Evolutionary conservation across 2,113 vertebrate species (phyloP).

Genomic region (Equus przewalskii): DNA sequence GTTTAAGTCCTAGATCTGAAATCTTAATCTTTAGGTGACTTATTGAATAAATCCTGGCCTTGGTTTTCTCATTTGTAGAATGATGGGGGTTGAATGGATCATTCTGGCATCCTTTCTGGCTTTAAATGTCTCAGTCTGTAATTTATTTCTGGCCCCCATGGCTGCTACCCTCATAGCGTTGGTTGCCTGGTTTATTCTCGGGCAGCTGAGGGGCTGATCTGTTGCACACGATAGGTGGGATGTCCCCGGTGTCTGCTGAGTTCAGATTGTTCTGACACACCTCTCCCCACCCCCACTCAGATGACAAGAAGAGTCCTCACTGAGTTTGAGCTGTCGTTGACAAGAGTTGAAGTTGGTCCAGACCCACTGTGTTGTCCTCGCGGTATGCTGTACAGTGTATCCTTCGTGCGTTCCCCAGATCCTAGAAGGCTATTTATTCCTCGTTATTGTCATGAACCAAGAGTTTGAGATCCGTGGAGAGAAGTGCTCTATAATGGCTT

Average conservation of each 20-base stretch:
- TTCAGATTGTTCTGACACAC: neutral
- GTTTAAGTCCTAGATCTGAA: neutral
- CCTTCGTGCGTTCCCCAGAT: neutral
- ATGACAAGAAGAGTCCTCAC: neutral
- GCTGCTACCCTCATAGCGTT: rapidly evolving
- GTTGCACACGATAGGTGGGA: neutral
- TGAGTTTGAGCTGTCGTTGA: neutral
- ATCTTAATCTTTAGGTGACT: neutral
- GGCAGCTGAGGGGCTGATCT: neutral
- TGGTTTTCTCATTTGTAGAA: neutral
- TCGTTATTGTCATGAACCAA: neutral
- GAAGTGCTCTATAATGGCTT: neutral
- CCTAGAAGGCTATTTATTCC: constrained; percentile 5
- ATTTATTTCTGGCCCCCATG: neutral
- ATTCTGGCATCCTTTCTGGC: neutral
- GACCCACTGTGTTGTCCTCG: rapidly evolving
- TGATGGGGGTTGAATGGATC: neutral
- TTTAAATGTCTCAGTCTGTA: neutral
- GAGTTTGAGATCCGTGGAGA: neutral
- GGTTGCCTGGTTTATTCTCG: neutral
- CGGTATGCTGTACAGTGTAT: neutral
- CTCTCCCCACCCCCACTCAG: rapidly evolving
- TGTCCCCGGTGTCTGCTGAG: neutral
- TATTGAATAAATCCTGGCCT: neutral
- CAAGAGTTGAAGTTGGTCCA: neutral